Percentiles rank a stretch among this genome's conserved stretches.
Conservation (phyloP, 2,888 invertebrate genomes). For the Leptinotarsa juncta region DNA sequence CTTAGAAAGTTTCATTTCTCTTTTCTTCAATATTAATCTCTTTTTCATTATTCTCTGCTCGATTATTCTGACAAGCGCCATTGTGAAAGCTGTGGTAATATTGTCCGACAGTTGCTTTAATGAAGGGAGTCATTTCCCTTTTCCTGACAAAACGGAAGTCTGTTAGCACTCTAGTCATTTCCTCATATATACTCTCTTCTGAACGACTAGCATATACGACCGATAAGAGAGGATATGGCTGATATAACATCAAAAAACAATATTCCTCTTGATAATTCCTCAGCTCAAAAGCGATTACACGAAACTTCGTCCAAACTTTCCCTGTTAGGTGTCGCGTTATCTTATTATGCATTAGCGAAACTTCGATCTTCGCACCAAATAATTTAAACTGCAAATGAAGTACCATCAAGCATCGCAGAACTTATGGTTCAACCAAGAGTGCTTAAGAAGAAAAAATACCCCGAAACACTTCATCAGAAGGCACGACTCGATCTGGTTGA, state of each 20-base stretch:
- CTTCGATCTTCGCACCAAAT: conserved; percentile 30
- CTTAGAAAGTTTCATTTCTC: too few species aligned
- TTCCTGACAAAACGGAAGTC: conserved; percentile 52
- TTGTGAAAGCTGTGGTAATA: conserved; percentile 31
- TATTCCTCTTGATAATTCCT: conserved; percentile 34
- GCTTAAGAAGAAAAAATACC: too few species aligned
- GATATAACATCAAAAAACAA: conserved; percentile 50
- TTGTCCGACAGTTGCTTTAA: conserved; percentile 34
- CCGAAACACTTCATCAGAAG: too few species aligned
- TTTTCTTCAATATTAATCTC: background rate
- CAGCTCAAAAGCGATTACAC: conserved; percentile 22
- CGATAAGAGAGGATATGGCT: conserved; percentile 46
- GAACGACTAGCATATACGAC: conserved; percentile 40
- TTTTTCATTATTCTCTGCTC: conserved; percentile 10
- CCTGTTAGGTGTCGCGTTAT: conserved; percentile 11
- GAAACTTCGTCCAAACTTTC: conserved; percentile 24
- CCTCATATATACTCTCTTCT: conserved; percentile 48
- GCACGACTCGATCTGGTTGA: too few species aligned
- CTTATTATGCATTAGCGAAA: conserved; percentile 35
- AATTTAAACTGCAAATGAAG: background rate
- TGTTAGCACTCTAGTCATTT: conserved; percentile 54
- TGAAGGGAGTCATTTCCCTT: conserved; percentile 54
- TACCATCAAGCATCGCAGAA: too few species aligned
- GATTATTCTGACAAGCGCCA: background rate
- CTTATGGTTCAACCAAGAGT: too few species aligned